Conservation (phyloP, 1,140 invertebrate genomes). For the Diachasma alloeum region DNA sequence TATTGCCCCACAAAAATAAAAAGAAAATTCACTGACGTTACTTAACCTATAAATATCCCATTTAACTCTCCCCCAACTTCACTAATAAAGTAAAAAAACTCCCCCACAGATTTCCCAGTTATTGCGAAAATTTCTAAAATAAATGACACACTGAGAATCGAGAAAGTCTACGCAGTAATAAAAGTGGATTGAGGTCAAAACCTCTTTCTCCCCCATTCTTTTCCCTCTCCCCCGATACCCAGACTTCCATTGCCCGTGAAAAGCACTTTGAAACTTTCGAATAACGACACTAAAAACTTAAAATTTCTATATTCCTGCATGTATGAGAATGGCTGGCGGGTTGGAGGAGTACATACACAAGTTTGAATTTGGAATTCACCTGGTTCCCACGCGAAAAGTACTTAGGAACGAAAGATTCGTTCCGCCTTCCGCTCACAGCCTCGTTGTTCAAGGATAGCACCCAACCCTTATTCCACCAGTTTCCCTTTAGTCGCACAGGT, state of each 20-base stretch:
- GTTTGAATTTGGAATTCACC: conserved; percentile 23
- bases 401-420: conserved; percentile 3
- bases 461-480: not conserved
- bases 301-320: conserved; percentile 19
- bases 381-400: conserved; percentile 15
- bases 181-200: not conserved
- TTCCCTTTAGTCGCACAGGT: not conserved
- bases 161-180: not conserved
- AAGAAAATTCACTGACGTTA: no score
- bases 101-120: not conserved
- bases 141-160: not conserved
- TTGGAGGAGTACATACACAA: not conserved
- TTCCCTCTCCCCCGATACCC: not conserved
- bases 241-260: conserved; percentile 9
- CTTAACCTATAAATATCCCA: no score
- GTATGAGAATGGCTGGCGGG: not conserved
- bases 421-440: not conserved
- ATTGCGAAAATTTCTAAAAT: not conserved
- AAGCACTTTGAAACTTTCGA: conserved; percentile 20
- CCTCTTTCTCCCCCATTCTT: not conserved
- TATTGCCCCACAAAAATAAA: no score
- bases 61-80: not conserved
- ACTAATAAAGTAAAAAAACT: not conserved
- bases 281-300: conserved; percentile 20
- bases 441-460: not conserved